phyloP scores from a whole-genome alignment of 2,797 vertebrate species.

The Acipenser transmontanus region DNA sequence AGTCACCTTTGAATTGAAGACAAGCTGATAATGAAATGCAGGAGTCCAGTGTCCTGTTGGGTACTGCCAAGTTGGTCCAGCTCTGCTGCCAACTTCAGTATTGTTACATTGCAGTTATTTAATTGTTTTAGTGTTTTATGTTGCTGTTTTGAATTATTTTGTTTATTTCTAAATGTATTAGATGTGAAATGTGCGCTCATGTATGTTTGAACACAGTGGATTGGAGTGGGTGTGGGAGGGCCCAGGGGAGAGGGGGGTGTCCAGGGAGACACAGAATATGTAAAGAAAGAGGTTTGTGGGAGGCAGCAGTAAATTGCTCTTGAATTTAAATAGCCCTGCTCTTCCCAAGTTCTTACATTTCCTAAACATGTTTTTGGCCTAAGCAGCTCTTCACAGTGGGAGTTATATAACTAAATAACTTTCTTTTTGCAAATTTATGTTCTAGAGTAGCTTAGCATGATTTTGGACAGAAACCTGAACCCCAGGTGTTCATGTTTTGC shows the following conservation, averaged over 20 bases:
- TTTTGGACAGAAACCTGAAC: conserved; percentile 17
- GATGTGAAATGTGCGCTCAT: too few relatives aligned
- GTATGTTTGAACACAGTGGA: too few relatives aligned
- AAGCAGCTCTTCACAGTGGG: conserved; percentile 8
- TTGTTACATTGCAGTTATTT: background rate
- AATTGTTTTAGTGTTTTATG: background rate
- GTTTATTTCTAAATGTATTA: conserved; percentile 4
- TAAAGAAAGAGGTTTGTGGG: too few relatives aligned
- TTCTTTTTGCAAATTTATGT: conserved; percentile 26
- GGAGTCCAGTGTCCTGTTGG: background rate
- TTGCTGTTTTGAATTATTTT: conserved; percentile 4
- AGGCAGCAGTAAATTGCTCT: too few relatives aligned
- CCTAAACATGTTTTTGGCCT: conserved; percentile 7
- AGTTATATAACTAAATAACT: conserved; percentile 22
- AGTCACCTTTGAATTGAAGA: conserved; percentile 1
- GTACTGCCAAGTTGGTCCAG: background rate
- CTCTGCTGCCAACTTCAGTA: background rate
- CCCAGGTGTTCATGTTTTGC: conserved; percentile 34
- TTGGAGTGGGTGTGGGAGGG: too few relatives aligned
- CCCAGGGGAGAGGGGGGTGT: too few relatives aligned
- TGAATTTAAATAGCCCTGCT: too few relatives aligned
- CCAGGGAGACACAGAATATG: too few relatives aligned
- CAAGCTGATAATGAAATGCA: background rate
- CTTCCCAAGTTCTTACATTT: conserved; percentile 9
- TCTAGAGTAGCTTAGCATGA: conserved; percentile 18